These are phyloP conservation scores for Mungos mungo DNA, from an alignment of 2,113 vertebrate genomes.

Conservation along the genomic window DNA sequence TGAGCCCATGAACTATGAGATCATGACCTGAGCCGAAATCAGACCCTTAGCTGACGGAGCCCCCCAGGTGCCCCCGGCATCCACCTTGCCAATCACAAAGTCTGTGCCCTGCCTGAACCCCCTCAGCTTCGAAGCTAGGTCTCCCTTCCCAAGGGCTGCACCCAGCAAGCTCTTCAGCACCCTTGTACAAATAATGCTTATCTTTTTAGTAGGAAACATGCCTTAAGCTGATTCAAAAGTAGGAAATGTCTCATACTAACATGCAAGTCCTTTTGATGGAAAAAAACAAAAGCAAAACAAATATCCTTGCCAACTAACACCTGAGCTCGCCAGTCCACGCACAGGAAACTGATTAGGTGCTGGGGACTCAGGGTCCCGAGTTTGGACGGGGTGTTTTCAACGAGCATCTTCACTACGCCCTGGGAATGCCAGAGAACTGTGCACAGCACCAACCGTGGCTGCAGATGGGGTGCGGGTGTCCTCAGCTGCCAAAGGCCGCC, in stretches of 20 bases:
- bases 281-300: slow-evolving; percentile 18
- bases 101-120: not conserved
- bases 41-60: too few species aligned
- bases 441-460: not conserved
- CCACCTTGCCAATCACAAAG: not conserved
- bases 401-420: not conserved
- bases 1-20: too few species aligned
- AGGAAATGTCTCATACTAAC: slow-evolving; percentile 15
- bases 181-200: not conserved
- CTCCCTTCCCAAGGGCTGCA: not conserved
- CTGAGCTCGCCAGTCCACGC: not conserved
- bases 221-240: not conserved
- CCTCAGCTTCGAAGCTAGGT: not conserved
- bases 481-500: not conserved
- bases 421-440: not conserved
- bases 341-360: not conserved
- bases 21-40: too few species aligned
- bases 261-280: not conserved
- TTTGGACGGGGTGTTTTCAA: not conserved
- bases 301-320: not conserved
- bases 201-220: not conserved
- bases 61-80: not conserved
- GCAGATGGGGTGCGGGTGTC: not conserved
- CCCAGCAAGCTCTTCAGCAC: not conserved
- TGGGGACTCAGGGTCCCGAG: not conserved